phyloP scores from a whole-genome alignment of 2,113 vertebrate genomes.

The Pipa parva region DNA sequence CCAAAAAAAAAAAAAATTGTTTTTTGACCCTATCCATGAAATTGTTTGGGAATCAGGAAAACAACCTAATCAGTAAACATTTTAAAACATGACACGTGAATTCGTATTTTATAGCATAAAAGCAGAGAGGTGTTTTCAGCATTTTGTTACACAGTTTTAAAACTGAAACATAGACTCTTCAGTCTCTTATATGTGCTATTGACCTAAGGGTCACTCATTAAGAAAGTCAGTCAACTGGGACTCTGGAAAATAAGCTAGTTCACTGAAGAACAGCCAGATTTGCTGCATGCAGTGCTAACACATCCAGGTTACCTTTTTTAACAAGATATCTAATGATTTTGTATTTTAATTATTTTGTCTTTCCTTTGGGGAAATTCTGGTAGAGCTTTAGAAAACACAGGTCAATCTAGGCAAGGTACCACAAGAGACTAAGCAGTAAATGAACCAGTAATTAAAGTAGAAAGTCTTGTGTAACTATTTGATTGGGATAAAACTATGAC shows the following conservation, averaged over 20 bases:
- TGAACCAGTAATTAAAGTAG: conserved; percentile 51
- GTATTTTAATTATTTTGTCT: conserved; percentile 52
- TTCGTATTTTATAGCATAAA: no score
- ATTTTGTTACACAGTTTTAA: neutral
- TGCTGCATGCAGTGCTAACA: conserved; percentile 14
- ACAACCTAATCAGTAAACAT: no score
- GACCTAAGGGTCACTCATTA: conserved; percentile 37
- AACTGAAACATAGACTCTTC: neutral
- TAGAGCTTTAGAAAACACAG: conserved; percentile 35
- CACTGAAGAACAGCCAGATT: neutral
- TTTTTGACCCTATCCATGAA: no score
- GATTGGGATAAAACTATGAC: conserved; percentile 43
- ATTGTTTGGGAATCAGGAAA: no score
- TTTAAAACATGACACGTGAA: no score
- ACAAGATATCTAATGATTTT: conserved; percentile 36
- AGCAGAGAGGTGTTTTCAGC: neutral
- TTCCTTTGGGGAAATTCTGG: conserved; percentile 43
- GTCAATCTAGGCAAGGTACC: conserved; percentile 46
- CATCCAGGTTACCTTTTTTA: conserved; percentile 30
- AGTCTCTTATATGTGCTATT: neutral
- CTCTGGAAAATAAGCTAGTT: conserved; percentile 6
- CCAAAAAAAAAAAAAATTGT: no score
- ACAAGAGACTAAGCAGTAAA: conserved; percentile 42
- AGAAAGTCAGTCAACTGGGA: conserved; percentile 22
- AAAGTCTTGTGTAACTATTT: conserved; percentile 52